phyloP scores from a whole-genome alignment of 23 tunicate genomes.

The Clavelina lepadiformis region DNA sequence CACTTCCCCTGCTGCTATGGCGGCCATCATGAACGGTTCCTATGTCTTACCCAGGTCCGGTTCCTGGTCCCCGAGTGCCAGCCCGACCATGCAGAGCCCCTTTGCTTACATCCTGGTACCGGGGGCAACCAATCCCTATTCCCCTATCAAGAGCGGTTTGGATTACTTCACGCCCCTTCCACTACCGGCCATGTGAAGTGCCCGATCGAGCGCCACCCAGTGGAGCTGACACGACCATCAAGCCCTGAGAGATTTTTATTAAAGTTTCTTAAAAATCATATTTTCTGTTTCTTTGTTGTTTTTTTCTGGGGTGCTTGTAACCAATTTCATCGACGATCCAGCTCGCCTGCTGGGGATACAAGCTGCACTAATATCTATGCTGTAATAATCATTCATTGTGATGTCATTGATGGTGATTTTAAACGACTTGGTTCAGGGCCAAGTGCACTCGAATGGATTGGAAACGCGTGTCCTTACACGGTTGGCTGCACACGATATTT shows the following conservation, averaged over 20 bases:
- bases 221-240: neutral
- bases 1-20: slow-evolving; percentile 44
- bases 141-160: slow-evolving; percentile 66
- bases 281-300: slow-evolving; percentile 7
- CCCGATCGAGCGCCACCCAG: neutral
- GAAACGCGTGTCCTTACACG: neutral
- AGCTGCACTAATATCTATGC: slow-evolving; percentile 24
- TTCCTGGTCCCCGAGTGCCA: slow-evolving; percentile 48
- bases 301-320: neutral
- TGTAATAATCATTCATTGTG: slow-evolving; percentile 23
- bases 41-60: slow-evolving; percentile 41
- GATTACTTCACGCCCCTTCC: slow-evolving; percentile 77
- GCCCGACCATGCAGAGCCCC: slow-evolving; percentile 72
- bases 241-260: neutral
- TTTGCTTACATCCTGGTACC: slow-evolving; percentile 92
- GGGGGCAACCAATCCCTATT: slow-evolving; percentile 35
- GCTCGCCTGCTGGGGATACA: slow-evolving; percentile 7
- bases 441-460: neutral
- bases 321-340: neutral
- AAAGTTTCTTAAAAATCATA: too few relatives aligned
- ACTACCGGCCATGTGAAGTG: slow-evolving; percentile 69
- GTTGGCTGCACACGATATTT: neutral
- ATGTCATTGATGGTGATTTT: slow-evolving; percentile 10
- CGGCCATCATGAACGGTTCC: slow-evolving; percentile 47
- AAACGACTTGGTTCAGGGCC: slow-evolving; percentile 3